Percentiles rank a stretch among this genome's conserved stretches.
These are phyloP conservation scores for Gadopsis marmoratus DNA, from an alignment of 2,797 vertebrate species.

Conservation along the genomic window DNA sequence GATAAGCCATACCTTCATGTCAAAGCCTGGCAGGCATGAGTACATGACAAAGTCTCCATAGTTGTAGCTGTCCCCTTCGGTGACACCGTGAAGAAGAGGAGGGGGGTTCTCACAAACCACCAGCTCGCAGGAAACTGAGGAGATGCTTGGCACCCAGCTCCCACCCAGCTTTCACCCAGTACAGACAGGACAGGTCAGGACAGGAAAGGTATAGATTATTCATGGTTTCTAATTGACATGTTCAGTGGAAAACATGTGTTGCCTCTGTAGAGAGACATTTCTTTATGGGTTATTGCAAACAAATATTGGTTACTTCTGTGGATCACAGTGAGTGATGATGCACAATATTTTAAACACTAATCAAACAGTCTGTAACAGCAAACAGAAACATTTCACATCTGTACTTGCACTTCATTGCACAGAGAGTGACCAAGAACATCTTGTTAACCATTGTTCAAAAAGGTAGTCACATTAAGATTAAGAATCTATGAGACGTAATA, in stretches of 20 bases:
- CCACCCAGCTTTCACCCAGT: conserved; percentile 84
- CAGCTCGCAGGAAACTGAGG: conserved; percentile 87
- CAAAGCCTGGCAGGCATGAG: conserved; percentile 91
- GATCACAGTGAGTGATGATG: not conserved
- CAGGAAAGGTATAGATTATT: not conserved
- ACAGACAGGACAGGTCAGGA: conserved; percentile 8
- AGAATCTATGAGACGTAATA: not conserved
- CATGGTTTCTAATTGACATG: not conserved
- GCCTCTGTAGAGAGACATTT: not conserved
- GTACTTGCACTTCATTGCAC: not conserved
- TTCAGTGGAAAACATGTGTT: not conserved
- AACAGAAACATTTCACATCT: not conserved
- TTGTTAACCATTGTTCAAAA: conserved; percentile 8
- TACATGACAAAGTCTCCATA: conserved; percentile 89
- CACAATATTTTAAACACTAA: not conserved
- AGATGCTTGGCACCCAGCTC: conserved; percentile 89
- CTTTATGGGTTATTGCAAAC: not conserved
- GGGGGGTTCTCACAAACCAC: conserved; percentile 89
- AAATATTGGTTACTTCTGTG: not conserved
- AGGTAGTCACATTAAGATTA: not conserved
- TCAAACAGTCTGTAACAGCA: not conserved
- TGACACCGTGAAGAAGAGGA: conserved; percentile 85
- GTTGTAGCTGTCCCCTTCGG: conserved; percentile 87
- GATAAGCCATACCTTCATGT: conserved; percentile 87
- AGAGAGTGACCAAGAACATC: not conserved